Percentiles rank a stretch among this genome's conserved stretches.
phyloP scores from a whole-genome alignment of 2,113 vertebrate species.

The Phalacrocorax aristotelis region DNA sequence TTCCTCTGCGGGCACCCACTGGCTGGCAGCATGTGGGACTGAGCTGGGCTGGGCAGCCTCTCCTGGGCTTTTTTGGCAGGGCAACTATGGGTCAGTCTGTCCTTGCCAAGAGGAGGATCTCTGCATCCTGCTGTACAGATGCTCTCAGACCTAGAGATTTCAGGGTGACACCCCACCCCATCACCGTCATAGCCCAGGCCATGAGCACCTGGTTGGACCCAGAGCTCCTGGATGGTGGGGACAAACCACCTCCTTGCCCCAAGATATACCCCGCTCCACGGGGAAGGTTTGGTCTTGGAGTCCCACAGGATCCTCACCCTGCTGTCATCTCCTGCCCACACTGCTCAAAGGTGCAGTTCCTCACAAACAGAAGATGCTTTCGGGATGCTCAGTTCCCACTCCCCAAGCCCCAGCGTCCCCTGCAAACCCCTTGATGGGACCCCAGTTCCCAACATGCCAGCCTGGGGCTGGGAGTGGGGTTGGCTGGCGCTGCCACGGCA shows the following conservation, averaged over 20 bases:
- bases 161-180: accelerated
- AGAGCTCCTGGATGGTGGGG: background rate
- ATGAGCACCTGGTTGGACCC: background rate
- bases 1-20: background rate
- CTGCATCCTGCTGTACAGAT: background rate
- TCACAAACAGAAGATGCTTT: background rate
- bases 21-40: background rate
- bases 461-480: background rate
- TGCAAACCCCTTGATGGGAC: accelerated
- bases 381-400: accelerated
- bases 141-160: background rate
- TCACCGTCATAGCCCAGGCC: background rate
- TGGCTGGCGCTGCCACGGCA: background rate
- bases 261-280: accelerated
- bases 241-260: accelerated
- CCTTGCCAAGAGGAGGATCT: background rate
- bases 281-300: background rate
- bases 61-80: background rate
- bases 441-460: background rate
- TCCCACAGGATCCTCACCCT: background rate
- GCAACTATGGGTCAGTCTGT: accelerated
- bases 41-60: background rate
- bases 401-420: accelerated
- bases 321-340: accelerated
- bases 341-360: background rate